Evolutionary conservation across 2,797 vertebrate genomes (phyloP).

Genomic region (Acanthurus tractus): DNA sequence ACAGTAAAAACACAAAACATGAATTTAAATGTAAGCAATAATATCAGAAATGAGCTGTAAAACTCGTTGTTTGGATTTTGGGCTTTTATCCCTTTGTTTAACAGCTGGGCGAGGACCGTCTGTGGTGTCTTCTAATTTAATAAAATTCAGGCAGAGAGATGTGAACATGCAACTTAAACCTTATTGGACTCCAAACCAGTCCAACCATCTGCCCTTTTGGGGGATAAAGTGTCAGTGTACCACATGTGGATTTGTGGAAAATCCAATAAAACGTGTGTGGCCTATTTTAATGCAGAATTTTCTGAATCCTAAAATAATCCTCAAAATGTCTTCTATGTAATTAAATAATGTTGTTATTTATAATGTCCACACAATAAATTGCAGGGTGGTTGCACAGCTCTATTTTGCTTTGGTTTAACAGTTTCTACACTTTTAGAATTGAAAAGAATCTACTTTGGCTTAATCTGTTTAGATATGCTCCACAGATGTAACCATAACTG

Average conservation of each 20-base stretch:
- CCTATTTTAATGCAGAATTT: slow-evolving; percentile 10
- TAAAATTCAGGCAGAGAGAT: slow-evolving; percentile 53
- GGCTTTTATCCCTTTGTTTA: slow-evolving; percentile 1
- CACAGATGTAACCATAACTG: neutral
- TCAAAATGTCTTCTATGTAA: neutral
- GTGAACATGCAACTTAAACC: slow-evolving; percentile 71
- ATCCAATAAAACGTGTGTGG: slow-evolving; percentile 31
- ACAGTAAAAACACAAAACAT: neutral
- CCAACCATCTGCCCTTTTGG: slow-evolving; percentile 71
- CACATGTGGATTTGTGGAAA: slow-evolving; percentile 16
- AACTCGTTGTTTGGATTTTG: neutral
- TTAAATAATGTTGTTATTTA: slow-evolving; percentile 12
- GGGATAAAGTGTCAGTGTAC: slow-evolving; percentile 43
- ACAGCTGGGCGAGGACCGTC: slow-evolving; percentile 62
- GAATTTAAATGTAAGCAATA: neutral
- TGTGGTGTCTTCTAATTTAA: slow-evolving; percentile 72
- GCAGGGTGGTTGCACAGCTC: neutral
- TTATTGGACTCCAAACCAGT: slow-evolving; percentile 43
- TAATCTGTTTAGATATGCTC: neutral
- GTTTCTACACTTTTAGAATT: neutral
- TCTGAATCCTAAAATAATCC: slow-evolving; percentile 1
- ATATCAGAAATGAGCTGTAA: slow-evolving; percentile 4
- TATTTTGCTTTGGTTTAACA: slow-evolving; percentile 2
- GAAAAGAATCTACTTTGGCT: neutral
- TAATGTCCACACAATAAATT: neutral